phyloP scores from a whole-genome alignment of 2,888 invertebrate species.

The Pristionchus entomophagus region DNA sequence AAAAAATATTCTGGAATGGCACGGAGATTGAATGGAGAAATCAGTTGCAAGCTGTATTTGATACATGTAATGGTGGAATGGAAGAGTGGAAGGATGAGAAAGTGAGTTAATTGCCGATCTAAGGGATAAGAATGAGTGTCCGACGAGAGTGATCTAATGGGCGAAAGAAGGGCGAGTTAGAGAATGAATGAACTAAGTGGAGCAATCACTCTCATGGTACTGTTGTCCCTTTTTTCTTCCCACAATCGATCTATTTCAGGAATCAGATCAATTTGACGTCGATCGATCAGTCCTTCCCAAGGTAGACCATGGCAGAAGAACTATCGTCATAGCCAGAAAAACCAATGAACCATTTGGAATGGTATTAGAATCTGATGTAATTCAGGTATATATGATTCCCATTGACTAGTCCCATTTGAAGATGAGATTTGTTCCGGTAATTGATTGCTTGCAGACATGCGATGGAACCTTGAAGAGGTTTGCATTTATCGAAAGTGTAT shows the following conservation, averaged over 20 bases:
- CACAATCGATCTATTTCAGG: not conserved
- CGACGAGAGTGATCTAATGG: constrained; percentile 30
- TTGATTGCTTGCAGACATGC: not conserved
- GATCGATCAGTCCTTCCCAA: constrained; percentile 37
- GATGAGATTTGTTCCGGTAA: not conserved
- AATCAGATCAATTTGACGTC: not conserved
- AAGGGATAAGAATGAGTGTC: constrained; percentile 25
- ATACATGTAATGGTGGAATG: not conserved
- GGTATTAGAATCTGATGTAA: constrained; percentile 20
- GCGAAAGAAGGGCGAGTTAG: constrained; percentile 7
- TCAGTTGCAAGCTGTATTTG: constrained; percentile 20
- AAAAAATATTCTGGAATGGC: not conserved
- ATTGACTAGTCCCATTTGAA: not conserved
- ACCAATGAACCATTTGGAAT: constrained; percentile 26
- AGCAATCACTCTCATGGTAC: constrained; percentile 28
- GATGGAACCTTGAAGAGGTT: constrained; percentile 1
- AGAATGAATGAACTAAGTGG: constrained; percentile 24
- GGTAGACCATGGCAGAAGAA: constrained; percentile 23
- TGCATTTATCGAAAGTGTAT: constrained; percentile 1
- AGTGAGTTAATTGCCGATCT: constrained; percentile 6
- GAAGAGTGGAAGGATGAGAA: not conserved
- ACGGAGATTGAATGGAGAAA: not conserved
- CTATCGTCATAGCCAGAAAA: constrained; percentile 8
- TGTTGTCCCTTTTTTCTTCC: not conserved
- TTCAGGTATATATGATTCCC: constrained; percentile 13